phyloP scores from a whole-genome alignment of 2,888 invertebrate genomes.

The Hydroisotoma schaefferi region DNA sequence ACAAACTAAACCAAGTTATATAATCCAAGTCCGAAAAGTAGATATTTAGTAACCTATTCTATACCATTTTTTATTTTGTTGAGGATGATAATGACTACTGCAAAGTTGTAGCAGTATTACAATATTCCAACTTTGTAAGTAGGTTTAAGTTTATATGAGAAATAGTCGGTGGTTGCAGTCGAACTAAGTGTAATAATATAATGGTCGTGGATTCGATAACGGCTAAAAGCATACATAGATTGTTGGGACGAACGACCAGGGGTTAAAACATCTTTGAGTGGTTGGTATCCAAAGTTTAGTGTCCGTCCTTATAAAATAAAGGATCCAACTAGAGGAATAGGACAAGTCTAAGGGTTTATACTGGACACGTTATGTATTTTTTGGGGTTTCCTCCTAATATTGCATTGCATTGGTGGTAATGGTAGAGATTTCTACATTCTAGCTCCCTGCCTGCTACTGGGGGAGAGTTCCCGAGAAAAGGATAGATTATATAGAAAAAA shows the following conservation, averaged over 20 bases:
- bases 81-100: neutral
- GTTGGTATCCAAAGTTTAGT: too few species aligned
- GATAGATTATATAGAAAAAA: slow-evolving; percentile 4
- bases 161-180: too few species aligned
- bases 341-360: slow-evolving; percentile 12
- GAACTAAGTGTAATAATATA: too few species aligned
- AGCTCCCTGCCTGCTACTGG: too few species aligned
- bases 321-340: slow-evolving; percentile 16
- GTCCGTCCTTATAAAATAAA: too few species aligned
- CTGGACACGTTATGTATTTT: too few species aligned
- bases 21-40: slow-evolving; percentile 14
- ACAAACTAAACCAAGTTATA: neutral
- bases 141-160: too few species aligned
- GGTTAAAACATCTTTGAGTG: slow-evolving; percentile 28
- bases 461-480: slow-evolving; percentile 26
- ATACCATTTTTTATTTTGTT: neutral
- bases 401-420: too few species aligned
- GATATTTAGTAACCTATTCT: neutral
- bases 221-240: slow-evolving; percentile 2
- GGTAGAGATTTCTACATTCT: too few species aligned
- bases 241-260: slow-evolving; percentile 1
- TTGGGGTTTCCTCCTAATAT: too few species aligned
- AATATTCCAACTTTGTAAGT: too few species aligned
- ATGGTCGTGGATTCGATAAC: slow-evolving; percentile 5
- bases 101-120: too few species aligned